Percentiles rank a stretch among this genome's conserved stretches.
Conservation (phyloP, 1,140 invertebrate species). For the Aphelinus certus region DNA sequence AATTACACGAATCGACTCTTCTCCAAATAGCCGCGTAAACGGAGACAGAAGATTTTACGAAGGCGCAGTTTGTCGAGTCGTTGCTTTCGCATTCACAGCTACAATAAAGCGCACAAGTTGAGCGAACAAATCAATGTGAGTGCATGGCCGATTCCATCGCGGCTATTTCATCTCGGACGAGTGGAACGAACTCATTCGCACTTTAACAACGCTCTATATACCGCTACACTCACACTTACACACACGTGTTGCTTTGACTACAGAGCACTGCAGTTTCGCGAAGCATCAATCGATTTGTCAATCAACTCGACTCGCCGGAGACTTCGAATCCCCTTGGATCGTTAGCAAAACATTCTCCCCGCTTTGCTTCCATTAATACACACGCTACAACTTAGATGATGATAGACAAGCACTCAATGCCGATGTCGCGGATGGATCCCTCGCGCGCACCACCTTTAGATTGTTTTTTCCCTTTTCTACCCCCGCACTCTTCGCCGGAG, state of each 20-base stretch:
- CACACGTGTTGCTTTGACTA: neutral
- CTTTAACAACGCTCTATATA: constrained; percentile 45
- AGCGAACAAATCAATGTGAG: constrained; percentile 62
- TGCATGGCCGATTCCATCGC: constrained; percentile 42
- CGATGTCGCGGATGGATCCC: no score
- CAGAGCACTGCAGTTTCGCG: constrained; percentile 35
- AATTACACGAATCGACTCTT: constrained; percentile 17
- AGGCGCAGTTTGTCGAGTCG: neutral
- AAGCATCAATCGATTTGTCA: constrained; percentile 52
- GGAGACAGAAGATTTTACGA: neutral
- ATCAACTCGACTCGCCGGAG: constrained; percentile 43
- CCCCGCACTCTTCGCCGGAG: no score
- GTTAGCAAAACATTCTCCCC: neutral
- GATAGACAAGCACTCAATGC: no score
- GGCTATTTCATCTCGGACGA: constrained; percentile 35
- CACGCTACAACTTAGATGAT: no score
- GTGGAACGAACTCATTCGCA: constrained; percentile 43
- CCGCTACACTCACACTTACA: constrained; percentile 7
- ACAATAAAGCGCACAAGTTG: constrained; percentile 57
- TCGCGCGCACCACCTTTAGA: no score
- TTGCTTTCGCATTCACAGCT: neutral
- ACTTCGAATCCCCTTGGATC: constrained; percentile 12
- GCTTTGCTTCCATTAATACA: no score
- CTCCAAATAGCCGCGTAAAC: constrained; percentile 1
- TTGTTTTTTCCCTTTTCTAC: no score